Percentiles rank a stretch among this genome's conserved stretches.
These are phyloP conservation scores for Dendrolimus punctatus DNA, from an alignment of 1,140 invertebrate genomes.

Conservation along the genomic window DNA sequence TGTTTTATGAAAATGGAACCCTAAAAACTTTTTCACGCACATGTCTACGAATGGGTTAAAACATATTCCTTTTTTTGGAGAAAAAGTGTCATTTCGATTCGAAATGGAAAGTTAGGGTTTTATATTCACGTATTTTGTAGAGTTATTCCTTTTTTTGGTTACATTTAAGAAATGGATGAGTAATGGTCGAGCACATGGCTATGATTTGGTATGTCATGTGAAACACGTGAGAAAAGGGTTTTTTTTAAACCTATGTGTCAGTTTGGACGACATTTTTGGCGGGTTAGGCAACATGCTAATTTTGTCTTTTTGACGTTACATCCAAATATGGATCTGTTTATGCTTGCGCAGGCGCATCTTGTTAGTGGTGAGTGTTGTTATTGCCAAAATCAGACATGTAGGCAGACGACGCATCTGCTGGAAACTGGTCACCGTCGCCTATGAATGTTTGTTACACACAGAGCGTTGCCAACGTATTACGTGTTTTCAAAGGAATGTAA, in stretches of 20 bases:
- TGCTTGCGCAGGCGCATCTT: too few relatives aligned
- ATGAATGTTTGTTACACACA: too few relatives aligned
- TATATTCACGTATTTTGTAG: slow-evolving; percentile 55
- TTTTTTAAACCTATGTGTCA: slow-evolving; percentile 18
- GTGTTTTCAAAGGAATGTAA: too few relatives aligned
- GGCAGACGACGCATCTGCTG: too few relatives aligned
- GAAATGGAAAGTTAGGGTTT: slow-evolving; percentile 63
- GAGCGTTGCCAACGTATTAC: too few relatives aligned
- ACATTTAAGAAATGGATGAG: slow-evolving; percentile 31
- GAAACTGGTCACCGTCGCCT: too few relatives aligned
- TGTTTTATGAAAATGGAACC: too few relatives aligned
- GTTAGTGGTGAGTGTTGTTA: too few relatives aligned
- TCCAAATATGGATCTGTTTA: too few relatives aligned
- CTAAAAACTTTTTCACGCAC: slow-evolving; percentile 33
- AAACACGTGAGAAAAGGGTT: slow-evolving; percentile 59
- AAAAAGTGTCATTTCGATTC: slow-evolving; percentile 64
- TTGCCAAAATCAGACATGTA: too few relatives aligned
- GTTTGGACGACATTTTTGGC: not conserved
- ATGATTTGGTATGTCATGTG: slow-evolving; percentile 44
- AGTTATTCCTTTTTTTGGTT: slow-evolving; percentile 25
- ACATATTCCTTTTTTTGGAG: slow-evolving; percentile 29
- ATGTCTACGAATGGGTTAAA: slow-evolving; percentile 67
- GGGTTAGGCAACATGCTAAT: too few relatives aligned
- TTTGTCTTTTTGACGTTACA: too few relatives aligned
- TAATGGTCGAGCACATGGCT: slow-evolving; percentile 51